Conservation (phyloP, 2,797 vertebrate genomes). For the Thripadectes ignobilis region DNA sequence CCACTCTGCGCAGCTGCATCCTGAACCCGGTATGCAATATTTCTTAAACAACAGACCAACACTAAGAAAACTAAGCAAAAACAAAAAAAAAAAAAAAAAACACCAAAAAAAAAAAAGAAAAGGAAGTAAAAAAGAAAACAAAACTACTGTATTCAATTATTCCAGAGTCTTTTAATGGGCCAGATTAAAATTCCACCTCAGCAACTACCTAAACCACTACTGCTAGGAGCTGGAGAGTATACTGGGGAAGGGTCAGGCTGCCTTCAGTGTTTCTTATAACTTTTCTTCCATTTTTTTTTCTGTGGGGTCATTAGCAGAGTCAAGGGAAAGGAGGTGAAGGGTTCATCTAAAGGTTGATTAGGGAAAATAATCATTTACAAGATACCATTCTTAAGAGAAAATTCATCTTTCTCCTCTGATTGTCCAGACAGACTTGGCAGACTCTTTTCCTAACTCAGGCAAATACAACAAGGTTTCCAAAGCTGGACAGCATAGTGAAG, state of each 20-base stretch:
- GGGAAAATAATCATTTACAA: not conserved
- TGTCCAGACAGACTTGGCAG: not conserved
- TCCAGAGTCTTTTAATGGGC: not conserved
- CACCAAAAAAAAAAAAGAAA: not conserved
- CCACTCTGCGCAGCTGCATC: not conserved
- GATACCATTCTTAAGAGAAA: not conserved
- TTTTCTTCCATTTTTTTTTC: not conserved
- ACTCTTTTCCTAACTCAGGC: not conserved
- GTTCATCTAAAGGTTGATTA: not conserved
- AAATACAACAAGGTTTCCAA: not conserved
- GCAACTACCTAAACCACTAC: not conserved
- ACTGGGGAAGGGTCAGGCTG: not conserved
- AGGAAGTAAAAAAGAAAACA: not conserved
- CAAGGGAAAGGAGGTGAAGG: not conserved
- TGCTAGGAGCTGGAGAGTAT: not conserved
- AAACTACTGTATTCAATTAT: not conserved
- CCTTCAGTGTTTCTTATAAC: not conserved
- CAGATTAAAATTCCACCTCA: not conserved
- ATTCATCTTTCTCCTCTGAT: not conserved
- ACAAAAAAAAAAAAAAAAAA: not conserved
- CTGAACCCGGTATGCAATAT: not conserved
- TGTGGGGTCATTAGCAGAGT: fast-evolving
- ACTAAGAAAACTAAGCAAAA: not conserved
- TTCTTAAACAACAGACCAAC: not conserved
- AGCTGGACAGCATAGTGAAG: not conserved